Evolutionary conservation across 2,797 vertebrate genomes (phyloP).

Genomic region (Neosilurus mollespiculum): DNA sequence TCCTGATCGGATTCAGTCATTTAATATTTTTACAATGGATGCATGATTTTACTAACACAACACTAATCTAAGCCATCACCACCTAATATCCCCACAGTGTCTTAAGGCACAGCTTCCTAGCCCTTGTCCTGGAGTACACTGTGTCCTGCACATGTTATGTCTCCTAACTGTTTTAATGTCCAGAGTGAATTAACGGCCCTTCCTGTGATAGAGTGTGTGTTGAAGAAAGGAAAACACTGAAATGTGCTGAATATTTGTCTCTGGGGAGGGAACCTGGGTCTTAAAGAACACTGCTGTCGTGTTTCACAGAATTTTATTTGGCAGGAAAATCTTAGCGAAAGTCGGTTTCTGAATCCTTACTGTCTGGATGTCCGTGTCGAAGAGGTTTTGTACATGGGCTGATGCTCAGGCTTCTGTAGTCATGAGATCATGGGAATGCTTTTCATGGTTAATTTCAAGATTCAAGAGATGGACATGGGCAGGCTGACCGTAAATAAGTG

Average conservation of each 20-base stretch:
- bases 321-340: neutral
- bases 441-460: neutral
- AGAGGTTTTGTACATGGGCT: neutral
- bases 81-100: neutral
- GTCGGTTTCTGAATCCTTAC: neutral
- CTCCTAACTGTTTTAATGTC: neutral
- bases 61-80: neutral
- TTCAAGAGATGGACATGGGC: too few species aligned
- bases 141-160: neutral
- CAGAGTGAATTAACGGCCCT: neutral
- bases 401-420: neutral
- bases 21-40: neutral
- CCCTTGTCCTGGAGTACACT: neutral
- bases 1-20: neutral
- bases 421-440: neutral
- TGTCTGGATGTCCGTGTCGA: neutral
- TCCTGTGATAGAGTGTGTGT: neutral
- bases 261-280: neutral
- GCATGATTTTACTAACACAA: neutral
- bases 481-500: too few species aligned
- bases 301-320: neutral
- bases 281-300: neutral
- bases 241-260: neutral
- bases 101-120: neutral
- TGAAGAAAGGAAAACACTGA: neutral